Base-by-base conservation (phyloP, 2,888 invertebrate species). In the Mimumesa dahlbomi region DNA sequence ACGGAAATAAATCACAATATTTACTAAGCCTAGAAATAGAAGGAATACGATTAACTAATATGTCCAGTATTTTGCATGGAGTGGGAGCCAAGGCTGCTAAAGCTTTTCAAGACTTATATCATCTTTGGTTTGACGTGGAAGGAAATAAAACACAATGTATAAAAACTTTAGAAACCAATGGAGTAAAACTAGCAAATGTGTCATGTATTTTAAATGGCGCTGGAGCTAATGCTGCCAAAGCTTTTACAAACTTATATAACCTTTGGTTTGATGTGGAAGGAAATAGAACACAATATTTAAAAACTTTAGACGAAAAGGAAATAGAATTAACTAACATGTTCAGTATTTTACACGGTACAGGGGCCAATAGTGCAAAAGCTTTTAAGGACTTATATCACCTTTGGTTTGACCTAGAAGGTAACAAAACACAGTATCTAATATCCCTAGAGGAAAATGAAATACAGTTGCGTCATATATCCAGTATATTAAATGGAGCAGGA, bases 161-260 rank as follows among this genome's bases (percentile, higher is more conserved):
- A n/a, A 14, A 54, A 46, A 36, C 16, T 25, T 11, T 45, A 22
- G 22, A 36, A n/a, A 11, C 13, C 16, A 25, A 48, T 4, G 48
- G 38, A 48, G 68, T 83, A 61, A 73, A 40, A 19, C 48, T 79
- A 13, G 6, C 42, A 58, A 76, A 75, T 54, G 69, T 84, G 42
- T 81, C 79, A 5, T 42, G 77, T 73, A 75, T 84, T 40, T 71
- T 83, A 38, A 22, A 64, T 71, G 45, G 62, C 61, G 65, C 79
- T 50, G 79, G 62, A 14, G 14, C 38, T 16, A 65, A 69, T 19
- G 78, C 82, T 66, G 67, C 69, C 61, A 53, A 73, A 77, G 81
- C 82, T 79, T 84, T 85, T 77, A 69, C 75, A 77, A 68, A 79
- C 34, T 77, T 84, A 21, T 76, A 81, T 75, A 66, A 73, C 38